phyloP scores from a whole-genome alignment of 2,797 vertebrate genomes.

The Molossus alvarezi region DNA sequence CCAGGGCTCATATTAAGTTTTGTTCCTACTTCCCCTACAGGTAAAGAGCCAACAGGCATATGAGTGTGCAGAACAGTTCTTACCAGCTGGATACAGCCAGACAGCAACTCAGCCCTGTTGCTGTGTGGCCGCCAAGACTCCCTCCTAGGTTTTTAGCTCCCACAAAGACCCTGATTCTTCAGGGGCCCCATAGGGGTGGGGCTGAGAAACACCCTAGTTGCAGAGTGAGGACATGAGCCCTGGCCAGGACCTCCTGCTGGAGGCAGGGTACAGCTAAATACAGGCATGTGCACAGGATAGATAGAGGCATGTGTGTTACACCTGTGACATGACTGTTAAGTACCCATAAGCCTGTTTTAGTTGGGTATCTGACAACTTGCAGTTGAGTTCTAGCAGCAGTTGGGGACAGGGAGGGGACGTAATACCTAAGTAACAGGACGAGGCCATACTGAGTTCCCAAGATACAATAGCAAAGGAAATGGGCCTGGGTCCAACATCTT shows the following conservation, averaged over 20 bases:
- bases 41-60: neutral
- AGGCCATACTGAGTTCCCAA: neutral
- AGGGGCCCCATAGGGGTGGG: neutral
- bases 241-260: neutral
- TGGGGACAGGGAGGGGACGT: neutral
- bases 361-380: neutral
- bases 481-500: neutral
- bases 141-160: accelerated
- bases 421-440: neutral
- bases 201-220: neutral
- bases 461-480: neutral
- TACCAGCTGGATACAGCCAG: neutral
- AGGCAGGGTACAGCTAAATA: neutral
- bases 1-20: no score
- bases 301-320: no score
- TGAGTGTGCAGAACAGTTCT: neutral
- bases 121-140: neutral
- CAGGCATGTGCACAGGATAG: neutral
- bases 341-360: neutral
- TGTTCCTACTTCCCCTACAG: neutral
- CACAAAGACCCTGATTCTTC: neutral
- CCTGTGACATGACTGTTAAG: neutral
- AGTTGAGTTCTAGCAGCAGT: neutral
- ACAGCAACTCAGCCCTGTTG: accelerated
- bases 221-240: neutral